Base-by-base conservation (phyloP, 2,797 vertebrate species). In the Adelosebastes latens region DNA sequence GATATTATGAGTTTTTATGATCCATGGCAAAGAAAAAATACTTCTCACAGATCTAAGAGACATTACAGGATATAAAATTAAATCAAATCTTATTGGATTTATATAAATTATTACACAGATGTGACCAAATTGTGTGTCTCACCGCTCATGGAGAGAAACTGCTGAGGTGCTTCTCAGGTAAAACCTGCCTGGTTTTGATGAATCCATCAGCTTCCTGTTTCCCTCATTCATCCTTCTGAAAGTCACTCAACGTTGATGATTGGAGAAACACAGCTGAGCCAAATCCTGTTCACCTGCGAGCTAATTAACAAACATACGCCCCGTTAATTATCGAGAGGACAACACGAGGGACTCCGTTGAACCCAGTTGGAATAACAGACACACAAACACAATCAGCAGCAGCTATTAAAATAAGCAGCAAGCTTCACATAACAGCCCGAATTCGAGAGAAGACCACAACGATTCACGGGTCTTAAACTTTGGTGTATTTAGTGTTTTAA, bases 111-210 rank as follows among this genome's bases (percentile, higher is more conserved):
- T 16, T 16, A 46, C 42, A 52, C 46, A 20, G 8, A 22, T 64
- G 62, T 65, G 62, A 10, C 24, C 3, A 25, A 14, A 24, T 16
- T 16, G 34, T 20, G 11, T 24, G 6, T 42, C 84, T 91, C 71
- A 87, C 89, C 91, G 88, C 49, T 89, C 72, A 2, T 91, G 4
- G 11, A 93, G 86, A 2, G 87, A 77, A 5, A 86, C 18, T 2
- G 53, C 2, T 0, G 82, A 55, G 1, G 69, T 79, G 2, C 80
- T 49, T 29, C 61, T 83, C 5, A 86, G 77, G 13, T 53, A 27
- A 7, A 77, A 13, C 0, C 25, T 4, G 7, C 2, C n/a, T 2
- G 34, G 11, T 31, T 63, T 36, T 1, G 72, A 29, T 2, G 72
- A 8, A 32, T 63, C 72, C 83, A 84, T 85, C 39, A 0, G 29